Evolutionary conservation across 2,113 vertebrate genomes (phyloP).

Genomic region (Corythornis vintsioides): DNA sequence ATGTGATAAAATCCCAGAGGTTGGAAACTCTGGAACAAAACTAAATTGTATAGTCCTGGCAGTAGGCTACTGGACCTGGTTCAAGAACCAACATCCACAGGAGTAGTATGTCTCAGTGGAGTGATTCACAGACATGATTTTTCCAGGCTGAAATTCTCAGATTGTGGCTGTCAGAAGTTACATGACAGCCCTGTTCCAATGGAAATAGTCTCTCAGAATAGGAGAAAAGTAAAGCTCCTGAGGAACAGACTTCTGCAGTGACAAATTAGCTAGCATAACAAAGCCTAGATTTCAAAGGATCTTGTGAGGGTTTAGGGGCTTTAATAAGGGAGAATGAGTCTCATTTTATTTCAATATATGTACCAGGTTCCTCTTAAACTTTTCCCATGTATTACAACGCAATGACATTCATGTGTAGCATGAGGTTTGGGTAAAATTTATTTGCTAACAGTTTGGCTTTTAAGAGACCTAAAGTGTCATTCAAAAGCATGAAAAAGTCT

Average conservation of each 20-base stretch:
- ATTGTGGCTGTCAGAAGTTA: not conserved
- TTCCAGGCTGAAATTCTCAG: not conserved
- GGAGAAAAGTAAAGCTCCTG: not conserved
- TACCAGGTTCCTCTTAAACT: not conserved
- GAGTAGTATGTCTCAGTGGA: not conserved
- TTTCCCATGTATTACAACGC: not conserved
- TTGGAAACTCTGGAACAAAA: not conserved
- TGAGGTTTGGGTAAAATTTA: not conserved
- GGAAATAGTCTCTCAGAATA: not conserved
- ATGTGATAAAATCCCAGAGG: not conserved
- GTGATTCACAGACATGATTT: not conserved
- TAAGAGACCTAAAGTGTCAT: not conserved
- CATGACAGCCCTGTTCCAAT: not conserved
- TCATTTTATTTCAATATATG: not conserved
- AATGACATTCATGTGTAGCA: not conserved
- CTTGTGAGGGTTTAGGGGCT: not conserved
- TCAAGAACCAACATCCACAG: not conserved
- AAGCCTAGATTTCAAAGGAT: slow-evolving; percentile 1
- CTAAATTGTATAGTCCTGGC: not conserved
- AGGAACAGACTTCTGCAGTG: not conserved
- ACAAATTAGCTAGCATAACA: slow-evolving; percentile 3
- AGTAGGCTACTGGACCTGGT: not conserved
- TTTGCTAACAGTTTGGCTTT: not conserved
- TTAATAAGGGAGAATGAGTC: not conserved
- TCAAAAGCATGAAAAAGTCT: not conserved